Evolutionary conservation across 37 sponge, comb jelly and placozoan species (phyloP).

Genomic region (Ianthella basta): DNA sequence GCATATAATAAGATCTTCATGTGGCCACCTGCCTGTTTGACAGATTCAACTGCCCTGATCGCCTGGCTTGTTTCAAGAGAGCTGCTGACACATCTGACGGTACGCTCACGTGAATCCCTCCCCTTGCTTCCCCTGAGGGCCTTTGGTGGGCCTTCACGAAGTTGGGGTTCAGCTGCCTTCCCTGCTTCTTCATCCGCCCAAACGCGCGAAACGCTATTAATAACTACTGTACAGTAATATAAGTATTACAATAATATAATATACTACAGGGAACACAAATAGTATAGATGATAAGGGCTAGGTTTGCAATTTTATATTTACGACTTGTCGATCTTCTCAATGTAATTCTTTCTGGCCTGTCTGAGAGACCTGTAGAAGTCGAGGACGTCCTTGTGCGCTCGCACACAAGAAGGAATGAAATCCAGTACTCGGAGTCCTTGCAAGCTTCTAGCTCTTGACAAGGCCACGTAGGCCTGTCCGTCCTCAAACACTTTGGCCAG

Average conservation of each 20-base stretch:
- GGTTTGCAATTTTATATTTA: neutral
- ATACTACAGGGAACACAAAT: neutral
- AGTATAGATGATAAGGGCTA: neutral
- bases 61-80: conserved; percentile 69
- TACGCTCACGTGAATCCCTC: conserved; percentile 3
- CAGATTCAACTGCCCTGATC: conserved; percentile 80
- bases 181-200: conserved; percentile 11
- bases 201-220: neutral
- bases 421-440: conserved; percentile 73
- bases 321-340: neutral
- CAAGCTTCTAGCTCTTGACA: conserved; percentile 83
- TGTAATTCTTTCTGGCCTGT: conserved; percentile 55
- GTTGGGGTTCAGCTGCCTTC: neutral
- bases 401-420: conserved; percentile 70
- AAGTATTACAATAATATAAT: too few species aligned
- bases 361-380: conserved; percentile 73
- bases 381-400: conserved; percentile 65
- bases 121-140: neutral
- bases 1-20: too few species aligned
- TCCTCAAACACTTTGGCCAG: conserved; percentile 79
- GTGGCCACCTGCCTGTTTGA: conserved; percentile 67
- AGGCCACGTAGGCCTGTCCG: conserved; percentile 94
- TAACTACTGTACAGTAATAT: neutral
- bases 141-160: conserved; percentile 24
- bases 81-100: conserved; percentile 28